Percentiles rank a stretch among this genome's conserved stretches.
phyloP scores from a whole-genome alignment of 2,888 invertebrate species.

The Furcula furcula region DNA sequence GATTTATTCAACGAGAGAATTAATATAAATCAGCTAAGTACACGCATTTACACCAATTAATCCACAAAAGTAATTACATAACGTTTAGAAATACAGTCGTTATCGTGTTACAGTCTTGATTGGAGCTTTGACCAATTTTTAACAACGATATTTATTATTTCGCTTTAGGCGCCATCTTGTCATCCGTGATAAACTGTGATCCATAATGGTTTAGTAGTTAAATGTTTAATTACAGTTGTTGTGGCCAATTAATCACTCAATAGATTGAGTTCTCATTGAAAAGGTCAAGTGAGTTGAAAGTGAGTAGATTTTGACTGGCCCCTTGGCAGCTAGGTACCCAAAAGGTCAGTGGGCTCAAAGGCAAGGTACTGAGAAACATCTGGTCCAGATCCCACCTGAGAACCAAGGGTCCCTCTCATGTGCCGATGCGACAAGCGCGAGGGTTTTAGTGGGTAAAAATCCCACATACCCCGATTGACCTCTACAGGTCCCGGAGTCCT shows the following conservation, averaged over 20 bases:
- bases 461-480: no score
- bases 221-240: constrained; percentile 63
- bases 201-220: constrained; percentile 50
- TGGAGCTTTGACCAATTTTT: constrained; percentile 37
- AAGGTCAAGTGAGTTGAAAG: constrained; percentile 42
- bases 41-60: constrained; percentile 20
- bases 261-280: constrained; percentile 57
- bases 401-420: no score
- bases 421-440: no score
- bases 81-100: constrained; percentile 26
- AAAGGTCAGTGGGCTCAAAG: no score
- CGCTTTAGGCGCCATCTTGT: constrained; percentile 49
- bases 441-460: no score
- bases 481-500: no score
- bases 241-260: constrained; percentile 56
- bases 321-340: no score
- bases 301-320: no score
- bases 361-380: no score
- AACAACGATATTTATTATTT: constrained; percentile 38
- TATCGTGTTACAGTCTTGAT: constrained; percentile 25
- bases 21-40: constrained; percentile 15
- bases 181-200: constrained; percentile 35
- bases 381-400: no score
- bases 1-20: no score
- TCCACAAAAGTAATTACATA: constrained; percentile 15